phyloP scores from a whole-genome alignment of 2,113 vertebrate species.

The Delphinapterus leucas region DNA sequence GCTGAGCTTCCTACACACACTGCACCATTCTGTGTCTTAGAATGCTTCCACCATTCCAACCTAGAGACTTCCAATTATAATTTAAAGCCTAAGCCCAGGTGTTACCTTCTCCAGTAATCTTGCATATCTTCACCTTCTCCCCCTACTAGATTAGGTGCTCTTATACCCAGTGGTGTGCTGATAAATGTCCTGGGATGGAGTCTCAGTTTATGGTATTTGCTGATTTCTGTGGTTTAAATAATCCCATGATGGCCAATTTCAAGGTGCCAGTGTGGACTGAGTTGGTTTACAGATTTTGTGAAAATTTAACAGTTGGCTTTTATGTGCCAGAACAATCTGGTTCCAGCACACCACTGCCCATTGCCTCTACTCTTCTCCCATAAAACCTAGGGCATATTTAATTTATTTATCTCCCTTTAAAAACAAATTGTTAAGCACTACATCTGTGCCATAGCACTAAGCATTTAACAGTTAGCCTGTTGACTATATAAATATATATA shows the following conservation, averaged over 20 bases:
- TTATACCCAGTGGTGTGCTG: not conserved
- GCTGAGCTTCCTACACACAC: not conserved
- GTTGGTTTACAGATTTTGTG: not conserved
- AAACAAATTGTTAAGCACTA: not conserved
- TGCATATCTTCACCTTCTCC: not conserved
- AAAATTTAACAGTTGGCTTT: not conserved
- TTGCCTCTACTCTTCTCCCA: not conserved
- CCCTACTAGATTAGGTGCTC: not conserved
- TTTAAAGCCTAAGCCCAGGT: not conserved
- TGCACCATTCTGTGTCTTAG: not conserved
- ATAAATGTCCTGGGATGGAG: not conserved
- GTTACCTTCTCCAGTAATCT: not conserved
- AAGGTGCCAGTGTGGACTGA: not conserved
- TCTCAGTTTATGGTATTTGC: not conserved
- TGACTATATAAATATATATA: not conserved
- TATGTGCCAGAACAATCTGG: not conserved
- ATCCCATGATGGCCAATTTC: not conserved
- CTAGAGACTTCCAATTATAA: not conserved
- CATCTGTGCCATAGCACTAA: not conserved
- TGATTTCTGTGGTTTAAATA: not conserved
- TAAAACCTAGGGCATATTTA: not conserved
- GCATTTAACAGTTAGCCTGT: not conserved
- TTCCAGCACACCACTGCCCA: not conserved
- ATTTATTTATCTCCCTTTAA: not conserved
- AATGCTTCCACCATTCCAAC: not conserved